phyloP scores from a whole-genome alignment of 2,113 vertebrate species.

The Apus apus region DNA sequence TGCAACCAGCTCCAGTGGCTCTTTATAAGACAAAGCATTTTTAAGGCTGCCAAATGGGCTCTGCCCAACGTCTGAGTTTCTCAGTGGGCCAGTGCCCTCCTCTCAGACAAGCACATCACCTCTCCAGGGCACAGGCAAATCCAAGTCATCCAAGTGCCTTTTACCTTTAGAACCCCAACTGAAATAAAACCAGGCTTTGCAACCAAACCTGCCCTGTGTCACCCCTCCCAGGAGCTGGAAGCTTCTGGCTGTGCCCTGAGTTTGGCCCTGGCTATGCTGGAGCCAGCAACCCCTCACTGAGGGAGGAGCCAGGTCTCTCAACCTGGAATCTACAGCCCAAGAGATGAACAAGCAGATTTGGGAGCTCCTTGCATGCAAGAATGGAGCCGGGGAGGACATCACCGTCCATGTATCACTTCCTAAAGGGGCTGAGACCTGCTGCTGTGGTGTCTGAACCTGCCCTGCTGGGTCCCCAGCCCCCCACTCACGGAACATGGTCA shows the following conservation, averaged over 20 bases:
- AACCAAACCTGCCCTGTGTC: rapidly evolving
- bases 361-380: neutral
- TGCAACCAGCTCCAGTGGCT: rapidly evolving
- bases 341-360: neutral
- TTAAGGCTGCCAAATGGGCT: neutral
- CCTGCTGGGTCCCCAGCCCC: rapidly evolving
- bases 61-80: neutral
- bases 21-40: neutral
- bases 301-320: neutral
- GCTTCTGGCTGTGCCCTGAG: neutral
- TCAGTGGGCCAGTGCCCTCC: neutral
- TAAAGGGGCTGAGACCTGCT: neutral
- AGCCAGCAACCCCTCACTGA: rapidly evolving
- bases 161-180: neutral
- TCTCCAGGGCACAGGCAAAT: neutral
- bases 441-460: rapidly evolving
- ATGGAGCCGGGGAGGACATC: rapidly evolving
- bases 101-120: neutral
- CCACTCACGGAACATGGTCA: conserved; percentile 98
- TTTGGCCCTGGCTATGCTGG: neutral
- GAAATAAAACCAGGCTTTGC: neutral
- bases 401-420: neutral
- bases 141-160: neutral
- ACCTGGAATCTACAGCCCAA: neutral
- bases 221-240: neutral